Evolutionary conservation across 2,888 invertebrate genomes (phyloP), one percentile per base, ranked within the genome.

Genomic region (Octodonta nipae): DNA sequence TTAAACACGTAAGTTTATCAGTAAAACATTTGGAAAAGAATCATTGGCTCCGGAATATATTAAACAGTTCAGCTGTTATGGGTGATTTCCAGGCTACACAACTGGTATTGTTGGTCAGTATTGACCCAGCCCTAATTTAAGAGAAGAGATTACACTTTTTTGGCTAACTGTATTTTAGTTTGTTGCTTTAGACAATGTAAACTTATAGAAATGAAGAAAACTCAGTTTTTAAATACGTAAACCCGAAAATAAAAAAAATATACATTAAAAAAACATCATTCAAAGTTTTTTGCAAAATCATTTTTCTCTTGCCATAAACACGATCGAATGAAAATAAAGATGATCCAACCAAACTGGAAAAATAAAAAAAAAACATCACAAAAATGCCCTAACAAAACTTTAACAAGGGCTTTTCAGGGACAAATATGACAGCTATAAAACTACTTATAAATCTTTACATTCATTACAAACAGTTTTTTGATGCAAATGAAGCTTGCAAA

Each of bases 41-140:
- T n/a, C n/a, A n/a, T n/a, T n/a, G n/a, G n/a, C n/a, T n/a, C n/a
- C n/a, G n/a, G n/a, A n/a, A n/a, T n/a, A n/a, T n/a, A n/a, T n/a
- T n/a, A n/a, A n/a, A n/a, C n/a, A n/a, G n/a, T n/a, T n/a, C n/a
- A 17, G 8, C 17, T 4, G 27, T 2, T 13, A 12, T 26, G n/a
- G 26, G 26, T 26, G 26, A 26, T 26, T 26, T 26, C 26, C 13
- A 26, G 13, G 26, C 13, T n/a, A n/a, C n/a, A n/a, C n/a, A 26
- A 26, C 26, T 26, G 26, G 26, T 26, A 26, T 13, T 26, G 5
- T 26, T 26, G 26, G 26, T 26, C 26, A 26, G 13, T 26, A 4
- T 10, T 26, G 6, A 30, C 33, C 8, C 13, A 5, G 5, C 13
- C 11, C 11, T 10, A 12, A 26, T 26, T 12, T 4, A 26, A 13